Evolutionary conservation across 2,888 invertebrate genomes (phyloP).

Genomic region (Entomobrya proxima): DNA sequence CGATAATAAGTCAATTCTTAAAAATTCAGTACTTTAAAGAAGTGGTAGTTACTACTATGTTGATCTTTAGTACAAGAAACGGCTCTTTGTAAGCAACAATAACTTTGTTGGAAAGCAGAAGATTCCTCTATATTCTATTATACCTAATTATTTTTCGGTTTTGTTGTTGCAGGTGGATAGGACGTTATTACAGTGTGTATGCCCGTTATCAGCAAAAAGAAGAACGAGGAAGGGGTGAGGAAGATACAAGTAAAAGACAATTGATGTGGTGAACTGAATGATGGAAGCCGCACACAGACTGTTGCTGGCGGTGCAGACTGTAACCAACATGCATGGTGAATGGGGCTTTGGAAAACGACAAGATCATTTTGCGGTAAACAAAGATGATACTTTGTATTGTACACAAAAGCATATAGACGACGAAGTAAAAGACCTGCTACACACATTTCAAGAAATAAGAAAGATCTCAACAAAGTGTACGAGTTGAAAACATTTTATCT

Average conservation of each 20-base stretch:
- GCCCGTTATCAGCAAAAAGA: background rate
- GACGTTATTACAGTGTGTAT: background rate
- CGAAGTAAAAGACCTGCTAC: background rate
- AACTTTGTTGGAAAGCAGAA: background rate
- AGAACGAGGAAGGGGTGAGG: background rate
- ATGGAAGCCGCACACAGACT: conserved; percentile 47
- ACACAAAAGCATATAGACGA: background rate
- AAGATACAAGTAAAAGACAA: conserved; percentile 9
- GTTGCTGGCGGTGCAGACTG: background rate
- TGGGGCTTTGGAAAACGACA: conserved; percentile 38
- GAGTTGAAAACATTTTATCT: conserved; percentile 4
- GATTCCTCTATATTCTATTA: too few relatives aligned
- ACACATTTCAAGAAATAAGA: background rate
- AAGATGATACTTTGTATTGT: background rate
- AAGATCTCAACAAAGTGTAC: background rate
- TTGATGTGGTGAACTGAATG: background rate
- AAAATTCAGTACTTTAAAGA: background rate
- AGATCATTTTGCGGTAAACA: conserved; percentile 54
- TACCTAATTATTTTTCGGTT: background rate
- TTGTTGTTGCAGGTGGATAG: conserved; percentile 50
- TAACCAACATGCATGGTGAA: conserved; percentile 52
- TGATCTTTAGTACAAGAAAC: background rate
- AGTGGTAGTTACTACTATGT: background rate
- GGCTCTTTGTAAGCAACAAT: background rate
- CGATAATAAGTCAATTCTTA: background rate